Evolutionary conservation across 2,113 vertebrate genomes (phyloP), one percentile per base, ranked within the genome.

Genomic region (Alces alces): DNA sequence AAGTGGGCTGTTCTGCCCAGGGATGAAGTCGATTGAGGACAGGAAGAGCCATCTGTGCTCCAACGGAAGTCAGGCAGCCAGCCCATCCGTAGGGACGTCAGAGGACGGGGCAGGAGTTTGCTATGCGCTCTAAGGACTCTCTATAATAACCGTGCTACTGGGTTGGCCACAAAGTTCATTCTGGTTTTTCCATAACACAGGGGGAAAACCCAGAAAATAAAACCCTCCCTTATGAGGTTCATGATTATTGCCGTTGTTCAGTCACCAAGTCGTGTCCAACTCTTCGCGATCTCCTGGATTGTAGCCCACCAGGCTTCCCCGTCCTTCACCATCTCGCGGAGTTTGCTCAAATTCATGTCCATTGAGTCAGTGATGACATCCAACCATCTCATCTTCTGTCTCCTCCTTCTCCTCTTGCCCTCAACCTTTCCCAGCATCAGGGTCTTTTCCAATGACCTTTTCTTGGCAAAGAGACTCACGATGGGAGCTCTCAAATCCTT

Each of bases 71-170:
- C 12, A 30, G 87, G 33, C 43, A 28, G 21, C 55, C 55, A 0
- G 2, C 17, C 5, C 16, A 45, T 78, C 14, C 0, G 0, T 23
- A 70, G 10, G 33, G 45, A 52, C 6, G 45, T 6, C 64, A 25
- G 78, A 54, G 16, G 28, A n/a, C 3, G 2, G 30, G 47, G 6
- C 30, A 33, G 10, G 47, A 47, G 9, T 15, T 47, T 47, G 36
- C 86, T 17, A 50, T 64, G 17, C 1, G 2, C 0, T 9, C 28
- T 60, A 8, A 45, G 0, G 54, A 9, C 14, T 92, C 19, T 45
- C 55, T 61, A 12, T 1, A 54, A 80, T 10, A 55, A 19, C n/a
- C 5, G 19, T 70, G 64, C 21, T 70, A 70, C 17, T 70, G n/a
- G 4, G n/a, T 70, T 70, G 64, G n/a, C 64, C n/a, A 70, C n/a